phyloP scores from a whole-genome alignment of 2,113 vertebrate species.

The Strix uralensis region DNA sequence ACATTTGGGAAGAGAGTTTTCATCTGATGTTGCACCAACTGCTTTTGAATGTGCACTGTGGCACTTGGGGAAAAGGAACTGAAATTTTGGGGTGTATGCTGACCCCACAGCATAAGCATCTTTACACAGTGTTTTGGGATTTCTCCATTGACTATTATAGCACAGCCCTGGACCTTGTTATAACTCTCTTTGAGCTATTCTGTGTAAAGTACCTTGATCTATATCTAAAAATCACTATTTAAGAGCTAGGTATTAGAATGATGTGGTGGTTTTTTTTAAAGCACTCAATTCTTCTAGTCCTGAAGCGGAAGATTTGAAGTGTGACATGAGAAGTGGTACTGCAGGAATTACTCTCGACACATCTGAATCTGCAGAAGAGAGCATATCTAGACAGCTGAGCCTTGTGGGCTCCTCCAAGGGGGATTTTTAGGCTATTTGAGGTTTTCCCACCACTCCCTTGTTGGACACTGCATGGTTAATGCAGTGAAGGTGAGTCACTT shows the following conservation, averaged over 20 bases:
- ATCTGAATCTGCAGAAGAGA: background rate
- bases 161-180: background rate
- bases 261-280: accelerated
- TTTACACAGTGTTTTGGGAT: background rate
- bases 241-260: background rate
- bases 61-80: background rate
- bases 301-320: background rate
- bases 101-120: background rate
- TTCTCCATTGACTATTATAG: background rate
- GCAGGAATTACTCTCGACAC: background rate
- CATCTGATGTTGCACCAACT: accelerated
- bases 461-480: background rate
- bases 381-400: background rate
- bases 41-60: accelerated
- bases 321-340: background rate
- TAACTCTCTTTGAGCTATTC: background rate
- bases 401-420: background rate
- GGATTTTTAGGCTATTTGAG: background rate
- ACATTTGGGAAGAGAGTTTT: background rate
- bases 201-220: background rate
- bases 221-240: background rate
- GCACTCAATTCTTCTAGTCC: background rate
- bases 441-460: background rate
- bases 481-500: background rate
- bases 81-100: background rate